A percentile compares a stretch with the other conserved stretches of the same genome.
Evolutionary conservation across 2,888 invertebrate species (phyloP).

Genomic region (Parthenolecanium corni): DNA sequence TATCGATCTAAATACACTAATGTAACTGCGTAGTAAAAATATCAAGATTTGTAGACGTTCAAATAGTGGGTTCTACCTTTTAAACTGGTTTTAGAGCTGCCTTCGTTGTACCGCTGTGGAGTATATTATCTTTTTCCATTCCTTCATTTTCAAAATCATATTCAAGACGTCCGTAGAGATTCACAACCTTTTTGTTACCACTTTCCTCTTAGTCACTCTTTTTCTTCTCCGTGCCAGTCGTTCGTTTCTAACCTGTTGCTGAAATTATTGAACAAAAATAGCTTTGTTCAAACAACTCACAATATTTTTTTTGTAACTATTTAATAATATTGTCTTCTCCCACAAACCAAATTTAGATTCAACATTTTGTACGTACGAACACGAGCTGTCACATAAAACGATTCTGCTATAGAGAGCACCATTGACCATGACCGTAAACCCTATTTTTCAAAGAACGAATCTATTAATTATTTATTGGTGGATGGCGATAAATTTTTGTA

Average conservation of each 20-base stretch:
- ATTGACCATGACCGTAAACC: conserved; percentile 17
- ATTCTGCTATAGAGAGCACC: background rate
- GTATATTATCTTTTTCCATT: conserved; percentile 15
- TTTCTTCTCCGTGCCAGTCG: background rate
- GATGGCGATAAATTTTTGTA: no score
- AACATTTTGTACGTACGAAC: background rate
- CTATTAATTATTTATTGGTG: background rate
- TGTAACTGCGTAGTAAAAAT: conserved; percentile 20
- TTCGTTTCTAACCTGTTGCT: conserved; percentile 21
- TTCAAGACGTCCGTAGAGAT: no score
- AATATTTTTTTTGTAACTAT: conserved; percentile 3
- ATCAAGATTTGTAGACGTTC: conserved; percentile 19
- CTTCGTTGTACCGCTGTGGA: no score
- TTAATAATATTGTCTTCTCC: conserved; percentile 4
- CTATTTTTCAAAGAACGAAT: background rate
- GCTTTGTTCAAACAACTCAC: conserved; percentile 20
- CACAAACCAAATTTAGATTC: conserved; percentile 9
- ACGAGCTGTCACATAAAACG: conserved; percentile 1
- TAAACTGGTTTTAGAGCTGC: conserved; percentile 22
- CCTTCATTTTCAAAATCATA: no score
- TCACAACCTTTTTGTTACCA: no score
- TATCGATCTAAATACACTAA: background rate
- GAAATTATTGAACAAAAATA: conserved; percentile 22
- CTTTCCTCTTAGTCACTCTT: background rate
- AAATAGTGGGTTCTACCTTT: conserved; percentile 17